Evolutionary conservation across 2,888 invertebrate species (phyloP).

Genomic region (Brachypalpus laphriformis): DNA sequence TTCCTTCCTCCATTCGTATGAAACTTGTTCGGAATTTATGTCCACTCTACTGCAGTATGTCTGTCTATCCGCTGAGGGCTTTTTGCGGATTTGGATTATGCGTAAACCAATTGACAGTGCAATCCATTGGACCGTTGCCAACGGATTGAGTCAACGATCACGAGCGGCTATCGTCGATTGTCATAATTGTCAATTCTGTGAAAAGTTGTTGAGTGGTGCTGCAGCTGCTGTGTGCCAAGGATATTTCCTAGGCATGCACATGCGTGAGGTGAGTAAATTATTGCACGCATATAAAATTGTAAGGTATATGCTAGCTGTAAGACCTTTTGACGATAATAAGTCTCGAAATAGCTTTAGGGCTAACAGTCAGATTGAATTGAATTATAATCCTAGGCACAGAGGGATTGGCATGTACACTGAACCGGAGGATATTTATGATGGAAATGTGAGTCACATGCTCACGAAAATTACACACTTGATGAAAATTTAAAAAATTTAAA

Average conservation of each 20-base stretch:
- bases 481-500: too few species aligned
- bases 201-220: conserved; percentile 47
- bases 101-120: conserved; percentile 55
- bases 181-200: conserved; percentile 60
- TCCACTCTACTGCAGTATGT: conserved; percentile 15
- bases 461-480: too few species aligned
- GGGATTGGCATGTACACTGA: background rate
- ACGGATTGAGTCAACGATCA: conserved; percentile 22
- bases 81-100: conserved; percentile 47
- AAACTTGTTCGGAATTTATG: conserved; percentile 22
- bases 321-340: conserved; percentile 40
- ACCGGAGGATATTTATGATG: background rate
- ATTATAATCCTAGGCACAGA: conserved; percentile 8
- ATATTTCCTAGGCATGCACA: background rate
- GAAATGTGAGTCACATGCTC: too few species aligned
- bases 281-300: conserved; percentile 35
- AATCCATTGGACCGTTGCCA: background rate
- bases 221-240: conserved; percentile 15
- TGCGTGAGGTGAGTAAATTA: conserved; percentile 41
- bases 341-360: conserved; percentile 50
- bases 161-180: conserved; percentile 50
- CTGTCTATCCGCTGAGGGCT: conserved; percentile 1
- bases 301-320: background rate
- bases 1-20: background rate
- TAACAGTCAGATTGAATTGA: conserved; percentile 55